Evolutionary conservation across 2,113 vertebrate species (phyloP).

Genomic region (Hydrochoerus hydrochaeris): DNA sequence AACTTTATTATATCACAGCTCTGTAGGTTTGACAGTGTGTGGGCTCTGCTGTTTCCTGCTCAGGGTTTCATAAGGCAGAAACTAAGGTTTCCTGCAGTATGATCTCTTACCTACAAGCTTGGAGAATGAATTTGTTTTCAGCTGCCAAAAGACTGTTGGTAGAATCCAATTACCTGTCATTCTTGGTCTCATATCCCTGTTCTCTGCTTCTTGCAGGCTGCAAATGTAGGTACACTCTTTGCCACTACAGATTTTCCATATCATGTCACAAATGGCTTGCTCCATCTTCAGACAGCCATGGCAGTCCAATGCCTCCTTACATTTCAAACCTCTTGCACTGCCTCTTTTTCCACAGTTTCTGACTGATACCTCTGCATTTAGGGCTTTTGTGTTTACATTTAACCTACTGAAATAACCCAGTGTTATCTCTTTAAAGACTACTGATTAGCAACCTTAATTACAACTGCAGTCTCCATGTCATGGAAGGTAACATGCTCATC

Average conservation of each 20-base stretch:
- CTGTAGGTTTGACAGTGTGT: background rate
- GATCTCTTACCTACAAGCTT: background rate
- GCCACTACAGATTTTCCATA: background rate
- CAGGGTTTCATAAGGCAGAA: background rate
- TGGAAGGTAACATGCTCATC: background rate
- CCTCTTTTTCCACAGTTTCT: background rate
- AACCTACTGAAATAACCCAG: background rate
- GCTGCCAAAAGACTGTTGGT: background rate
- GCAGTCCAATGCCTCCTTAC: rapidly evolving
- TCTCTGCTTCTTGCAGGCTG: background rate
- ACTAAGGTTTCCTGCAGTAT: background rate
- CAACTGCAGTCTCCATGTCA: background rate
- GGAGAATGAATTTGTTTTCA: background rate
- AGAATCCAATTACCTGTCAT: background rate
- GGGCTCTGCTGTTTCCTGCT: background rate
- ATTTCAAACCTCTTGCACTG: background rate
- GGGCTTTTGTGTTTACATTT: background rate
- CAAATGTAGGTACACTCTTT: background rate
- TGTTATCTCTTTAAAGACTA: background rate
- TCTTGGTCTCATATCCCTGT: background rate
- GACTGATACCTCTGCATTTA: background rate
- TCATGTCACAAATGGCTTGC: background rate
- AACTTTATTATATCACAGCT: background rate
- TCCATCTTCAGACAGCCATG: background rate
- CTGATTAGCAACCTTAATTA: background rate